phyloP scores from a whole-genome alignment of 2,113 vertebrate species.

The Ceratotherium simum region DNA sequence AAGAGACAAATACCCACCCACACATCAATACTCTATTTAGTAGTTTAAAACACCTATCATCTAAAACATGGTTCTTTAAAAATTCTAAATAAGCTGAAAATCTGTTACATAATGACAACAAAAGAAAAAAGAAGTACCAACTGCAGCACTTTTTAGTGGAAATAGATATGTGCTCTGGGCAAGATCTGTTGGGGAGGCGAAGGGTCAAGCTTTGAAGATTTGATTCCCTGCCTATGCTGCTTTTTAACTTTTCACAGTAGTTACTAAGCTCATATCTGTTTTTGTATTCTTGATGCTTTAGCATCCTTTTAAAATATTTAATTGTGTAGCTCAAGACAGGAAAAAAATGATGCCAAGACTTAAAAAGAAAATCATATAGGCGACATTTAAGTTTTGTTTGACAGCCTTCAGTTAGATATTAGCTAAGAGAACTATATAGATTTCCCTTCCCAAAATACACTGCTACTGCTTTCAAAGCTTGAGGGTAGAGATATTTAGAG shows the following conservation, averaged over 20 bases:
- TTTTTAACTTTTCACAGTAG: neutral
- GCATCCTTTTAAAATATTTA: constrained; percentile 31
- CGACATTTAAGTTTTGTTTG: constrained; percentile 22
- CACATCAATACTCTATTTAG: constrained; percentile 48
- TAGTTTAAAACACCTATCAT: constrained; percentile 66
- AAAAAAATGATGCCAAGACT: neutral
- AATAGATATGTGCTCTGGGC: neutral
- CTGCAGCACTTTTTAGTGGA: neutral
- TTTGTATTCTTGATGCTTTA: neutral
- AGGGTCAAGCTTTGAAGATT: constrained; percentile 9
- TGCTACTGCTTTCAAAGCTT: neutral
- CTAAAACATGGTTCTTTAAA: constrained; percentile 61
- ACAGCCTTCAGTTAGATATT: neutral
- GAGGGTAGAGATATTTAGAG: neutral
- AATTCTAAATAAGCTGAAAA: constrained; percentile 61
- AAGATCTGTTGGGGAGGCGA: neutral
- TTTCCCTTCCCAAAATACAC: neutral
- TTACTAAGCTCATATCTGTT: neutral
- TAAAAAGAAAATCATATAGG: neutral
- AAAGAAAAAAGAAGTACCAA: neutral
- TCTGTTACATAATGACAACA: constrained; percentile 60
- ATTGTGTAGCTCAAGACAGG: neutral
- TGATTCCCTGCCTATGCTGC: neutral
- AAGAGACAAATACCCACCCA: constrained; percentile 59
- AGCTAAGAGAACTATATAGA: neutral